Base-by-base conservation (phyloP, 2,888 invertebrate genomes). In the Odontomyia ornata region DNA sequence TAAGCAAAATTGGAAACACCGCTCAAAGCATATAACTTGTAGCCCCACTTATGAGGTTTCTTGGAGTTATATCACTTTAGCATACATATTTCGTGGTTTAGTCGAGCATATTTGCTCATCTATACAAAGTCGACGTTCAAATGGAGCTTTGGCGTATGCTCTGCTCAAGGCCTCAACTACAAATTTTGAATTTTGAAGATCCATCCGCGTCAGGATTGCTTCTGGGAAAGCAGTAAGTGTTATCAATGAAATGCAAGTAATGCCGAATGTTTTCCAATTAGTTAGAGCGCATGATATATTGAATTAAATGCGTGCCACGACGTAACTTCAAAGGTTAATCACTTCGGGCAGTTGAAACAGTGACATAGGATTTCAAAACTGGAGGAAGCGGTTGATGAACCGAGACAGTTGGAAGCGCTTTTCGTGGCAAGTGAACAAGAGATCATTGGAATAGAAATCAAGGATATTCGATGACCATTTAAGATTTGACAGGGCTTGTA, bases 1-100 rank as follows among this genome's bases (percentile, higher is more conserved):
- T 27, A 76, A 75, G 67, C 30, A n/a, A 64, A 28, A 56, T 65
- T 28, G 36, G 71, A 64, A 27, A 67, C 76, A 43, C 13, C 21
- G 67, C 67, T 72, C 65, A 73, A 73, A 57, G 36, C 46, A 71
- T 36, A 67, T 28, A 28, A n/a, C 15, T 27, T 21, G 18, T 30
- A 27, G 28, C 11, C 18, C 25, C 23, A 18, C 21, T 18, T 18
- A 67, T 25, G 11, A 21, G 23, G 43, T 43, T 43, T 43, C 43
- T 43, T 43, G 43, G 43, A 13, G 43, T 43, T 43, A 13, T 43
- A 43, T 43, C n/a, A n/a, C n/a, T n/a, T n/a, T n/a, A n/a, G n/a
- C n/a, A n/a, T n/a, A n/a, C n/a, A n/a, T n/a, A n/a, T n/a, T n/a
- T n/a, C n/a, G n/a, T n/a, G n/a, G n/a, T n/a, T n/a, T n/a, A n/a